Evolutionary conservation across 2,888 invertebrate species (phyloP).

Genomic region (Linyphia triangularis): DNA sequence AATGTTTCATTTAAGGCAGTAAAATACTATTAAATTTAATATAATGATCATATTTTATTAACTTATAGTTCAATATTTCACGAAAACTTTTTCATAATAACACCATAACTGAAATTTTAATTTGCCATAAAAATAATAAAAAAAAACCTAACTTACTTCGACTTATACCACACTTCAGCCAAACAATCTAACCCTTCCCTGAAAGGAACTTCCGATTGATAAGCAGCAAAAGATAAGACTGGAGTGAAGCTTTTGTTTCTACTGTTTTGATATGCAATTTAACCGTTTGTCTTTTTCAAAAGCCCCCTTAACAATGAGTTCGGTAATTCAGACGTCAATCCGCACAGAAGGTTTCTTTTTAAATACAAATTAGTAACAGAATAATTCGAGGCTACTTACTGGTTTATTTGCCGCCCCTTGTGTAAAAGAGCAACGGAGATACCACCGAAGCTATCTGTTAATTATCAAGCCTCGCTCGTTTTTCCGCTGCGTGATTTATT

Average conservation of each 20-base stretch:
- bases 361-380: constrained; percentile 70
- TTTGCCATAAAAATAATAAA: neutral
- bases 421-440: neutral
- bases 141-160: constrained; percentile 1
- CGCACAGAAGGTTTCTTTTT: constrained; percentile 52
- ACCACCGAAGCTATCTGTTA: constrained; percentile 11
- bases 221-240: constrained; percentile 60
- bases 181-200: neutral
- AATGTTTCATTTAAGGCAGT: too few species aligned
- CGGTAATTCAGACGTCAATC: constrained; percentile 67
- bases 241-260: constrained; percentile 45
- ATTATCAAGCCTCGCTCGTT: constrained; percentile 47
- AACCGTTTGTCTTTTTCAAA: constrained; percentile 73
- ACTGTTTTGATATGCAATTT: constrained; percentile 71
- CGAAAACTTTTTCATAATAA: too few species aligned
- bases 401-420: neutral
- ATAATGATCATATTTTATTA: too few species aligned
- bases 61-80: too few species aligned
- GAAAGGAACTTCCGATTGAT: constrained; percentile 52
- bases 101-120: neutral
- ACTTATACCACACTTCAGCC: constrained; percentile 18
- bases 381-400: constrained; percentile 31
- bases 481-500: constrained; percentile 37
- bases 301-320: constrained; percentile 54
- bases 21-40: too few species aligned